Evolutionary conservation across 2,797 vertebrate genomes (phyloP).

Genomic region (Emys orbicularis): DNA sequence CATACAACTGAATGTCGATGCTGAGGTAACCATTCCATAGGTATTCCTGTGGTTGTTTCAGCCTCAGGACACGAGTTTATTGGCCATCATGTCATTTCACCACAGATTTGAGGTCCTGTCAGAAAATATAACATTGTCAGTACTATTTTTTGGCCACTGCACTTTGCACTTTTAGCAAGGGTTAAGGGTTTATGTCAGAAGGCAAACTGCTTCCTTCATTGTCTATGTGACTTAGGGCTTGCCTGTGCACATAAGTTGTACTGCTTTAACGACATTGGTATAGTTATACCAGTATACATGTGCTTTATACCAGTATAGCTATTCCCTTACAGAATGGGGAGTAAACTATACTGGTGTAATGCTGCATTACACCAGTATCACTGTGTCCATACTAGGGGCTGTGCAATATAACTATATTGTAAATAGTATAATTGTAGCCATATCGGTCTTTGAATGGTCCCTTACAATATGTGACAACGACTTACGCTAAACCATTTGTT

Average conservation of each 20-base stretch:
- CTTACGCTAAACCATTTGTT: too few relatives aligned
- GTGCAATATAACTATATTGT: background rate
- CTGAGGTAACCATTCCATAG: background rate
- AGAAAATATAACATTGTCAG: background rate
- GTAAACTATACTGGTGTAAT: background rate
- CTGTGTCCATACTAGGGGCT: background rate
- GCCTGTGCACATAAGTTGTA: background rate
- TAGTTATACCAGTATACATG: background rate
- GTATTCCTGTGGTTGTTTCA: background rate
- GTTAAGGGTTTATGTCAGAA: background rate
- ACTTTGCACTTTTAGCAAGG: background rate
- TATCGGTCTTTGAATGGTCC: background rate
- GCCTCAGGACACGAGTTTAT: background rate
- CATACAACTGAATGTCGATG: background rate
- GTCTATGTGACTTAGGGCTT: background rate
- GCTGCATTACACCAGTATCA: too few relatives aligned
- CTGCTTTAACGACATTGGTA: background rate
- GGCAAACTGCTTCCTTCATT: background rate
- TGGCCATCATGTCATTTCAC: background rate
- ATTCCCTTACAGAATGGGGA: background rate
- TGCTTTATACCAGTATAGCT: background rate
- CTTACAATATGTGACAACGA: background rate
- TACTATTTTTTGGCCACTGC: background rate
- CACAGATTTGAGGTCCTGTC: background rate
- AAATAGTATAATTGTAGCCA: background rate